Percentiles rank a stretch among this genome's conserved stretches.
These are phyloP conservation scores for Lonchura striata DNA, from an alignment of 2,113 vertebrate genomes.

Conservation along the genomic window DNA sequence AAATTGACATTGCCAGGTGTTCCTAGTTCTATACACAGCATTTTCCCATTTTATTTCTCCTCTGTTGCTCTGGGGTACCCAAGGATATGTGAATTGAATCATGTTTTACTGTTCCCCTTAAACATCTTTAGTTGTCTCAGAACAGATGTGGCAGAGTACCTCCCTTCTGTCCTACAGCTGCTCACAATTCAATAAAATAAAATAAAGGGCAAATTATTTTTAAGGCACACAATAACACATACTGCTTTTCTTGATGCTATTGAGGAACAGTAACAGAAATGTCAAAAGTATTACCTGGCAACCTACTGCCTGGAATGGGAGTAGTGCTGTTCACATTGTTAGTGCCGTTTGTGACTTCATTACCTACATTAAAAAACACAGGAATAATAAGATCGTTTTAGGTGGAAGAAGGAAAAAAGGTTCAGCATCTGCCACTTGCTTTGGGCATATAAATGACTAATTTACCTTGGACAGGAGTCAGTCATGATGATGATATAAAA, in stretches of 20 bases:
- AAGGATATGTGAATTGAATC: not conserved
- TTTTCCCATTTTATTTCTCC: not conserved
- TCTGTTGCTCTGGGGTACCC: not conserved
- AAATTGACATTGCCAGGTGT: not conserved
- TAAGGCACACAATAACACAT: not conserved
- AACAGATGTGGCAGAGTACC: not conserved
- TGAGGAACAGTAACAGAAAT: not conserved
- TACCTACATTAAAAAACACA: not conserved
- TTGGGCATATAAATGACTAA: not conserved
- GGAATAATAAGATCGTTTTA: not conserved
- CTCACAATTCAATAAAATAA: not conserved
- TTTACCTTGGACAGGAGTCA: not conserved
- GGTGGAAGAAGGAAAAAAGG: not conserved
- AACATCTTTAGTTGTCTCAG: not conserved
- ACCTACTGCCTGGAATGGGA: rapidly evolving
- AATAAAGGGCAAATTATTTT: not conserved
- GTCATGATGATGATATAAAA: not conserved
- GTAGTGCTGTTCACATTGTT: not conserved
- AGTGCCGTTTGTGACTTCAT: not conserved
- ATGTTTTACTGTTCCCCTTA: not conserved
- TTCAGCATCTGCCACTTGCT: not conserved
- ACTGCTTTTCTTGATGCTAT: not conserved
- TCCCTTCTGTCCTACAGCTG: not conserved
- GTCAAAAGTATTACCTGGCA: not conserved
- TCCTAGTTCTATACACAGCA: not conserved